Evolutionary conservation across 2,888 invertebrate genomes (phyloP), one percentile per base, ranked within the genome.

Genomic region (Eumerus sabulonum): DNA sequence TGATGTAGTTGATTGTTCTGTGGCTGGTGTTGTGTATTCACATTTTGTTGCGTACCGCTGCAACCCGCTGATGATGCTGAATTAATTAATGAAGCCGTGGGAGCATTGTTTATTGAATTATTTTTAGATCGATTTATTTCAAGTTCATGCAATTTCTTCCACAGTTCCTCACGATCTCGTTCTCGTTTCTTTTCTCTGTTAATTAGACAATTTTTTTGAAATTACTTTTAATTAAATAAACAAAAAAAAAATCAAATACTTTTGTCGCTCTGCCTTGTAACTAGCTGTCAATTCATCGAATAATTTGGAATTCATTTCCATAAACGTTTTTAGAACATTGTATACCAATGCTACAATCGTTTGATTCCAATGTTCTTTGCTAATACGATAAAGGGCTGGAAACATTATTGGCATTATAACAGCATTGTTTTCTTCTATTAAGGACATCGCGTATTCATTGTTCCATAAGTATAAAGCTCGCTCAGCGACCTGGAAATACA

Each of bases 231-330:
- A 27, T 27, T 27, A 66, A 35, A 16, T 14, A 3, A 5, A 12
- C 38, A 11, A 9, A 9, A 1, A 91, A 94, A n/a, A n/a, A n/a
- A n/a, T n/a, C n/a, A n/a, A n/a, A 93, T 90, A 99, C 99, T 98
- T 98, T 93, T 98, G 98, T 90, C 98, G 92, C 91, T 99, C 99
- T 87, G 97, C 96, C 91, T 99, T 99, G 91, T 99, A 99, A 90
- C 97, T 97, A 87, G 98, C 95, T 87, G 99, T 97, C 89, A 99
- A 93, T 83, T 97, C 96, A 90, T 98, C 97, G 90, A 98, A 97
- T 85, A 98, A 91, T 90, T 96, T 96, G 88, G 96, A 96, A 91
- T 97, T 97, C 96, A 98, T 97, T 90, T 97, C 97, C 97, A 97
- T 97, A 90, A 98, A 97, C 83, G 97, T 94, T 90, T 97, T 98